These are phyloP conservation scores for Hydrozoanthus gracilis DNA, from an alignment of 92 coral and sea anemone species.

Conservation along the genomic window DNA sequence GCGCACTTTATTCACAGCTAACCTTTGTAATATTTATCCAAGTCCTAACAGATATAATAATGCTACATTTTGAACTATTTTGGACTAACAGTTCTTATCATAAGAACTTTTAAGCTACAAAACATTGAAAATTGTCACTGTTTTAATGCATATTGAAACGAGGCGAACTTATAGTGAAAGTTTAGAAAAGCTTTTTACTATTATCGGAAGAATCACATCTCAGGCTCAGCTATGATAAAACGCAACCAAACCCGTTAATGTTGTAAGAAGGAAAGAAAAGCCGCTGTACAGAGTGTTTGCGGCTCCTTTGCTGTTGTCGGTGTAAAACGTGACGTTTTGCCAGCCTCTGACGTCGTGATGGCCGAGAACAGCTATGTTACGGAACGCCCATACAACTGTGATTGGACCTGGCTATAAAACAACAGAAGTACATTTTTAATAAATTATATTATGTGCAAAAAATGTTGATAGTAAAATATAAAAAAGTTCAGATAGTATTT, in stretches of 20 bases:
- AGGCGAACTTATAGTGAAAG: too few relatives aligned
- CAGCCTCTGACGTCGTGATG: slow-evolving; percentile 30
- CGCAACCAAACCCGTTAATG: background rate
- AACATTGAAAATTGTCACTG: too few relatives aligned
- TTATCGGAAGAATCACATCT: background rate
- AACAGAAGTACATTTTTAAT: background rate
- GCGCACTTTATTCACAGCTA: too few relatives aligned
- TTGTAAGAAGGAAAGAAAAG: background rate
- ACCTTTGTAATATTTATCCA: too few relatives aligned
- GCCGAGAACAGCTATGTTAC: slow-evolving; percentile 11
- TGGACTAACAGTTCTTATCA: too few relatives aligned
- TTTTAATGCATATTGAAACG: too few relatives aligned
- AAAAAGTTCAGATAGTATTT: background rate
- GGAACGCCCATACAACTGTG: slow-evolving; percentile 41
- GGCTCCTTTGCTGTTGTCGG: background rate
- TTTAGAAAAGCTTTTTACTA: too few relatives aligned
- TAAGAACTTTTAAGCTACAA: too few relatives aligned
- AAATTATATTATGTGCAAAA: too few relatives aligned
- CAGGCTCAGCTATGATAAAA: background rate
- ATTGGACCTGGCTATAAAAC: slow-evolving; percentile 30
- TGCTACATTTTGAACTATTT: too few relatives aligned
- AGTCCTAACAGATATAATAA: too few relatives aligned
- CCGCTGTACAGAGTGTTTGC: background rate
- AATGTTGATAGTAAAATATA: too few relatives aligned
- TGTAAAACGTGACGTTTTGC: slow-evolving; percentile 35